Evolutionary conservation across 2,888 invertebrate species (phyloP).

Genomic region (Drosophila quasianomalipes): DNA sequence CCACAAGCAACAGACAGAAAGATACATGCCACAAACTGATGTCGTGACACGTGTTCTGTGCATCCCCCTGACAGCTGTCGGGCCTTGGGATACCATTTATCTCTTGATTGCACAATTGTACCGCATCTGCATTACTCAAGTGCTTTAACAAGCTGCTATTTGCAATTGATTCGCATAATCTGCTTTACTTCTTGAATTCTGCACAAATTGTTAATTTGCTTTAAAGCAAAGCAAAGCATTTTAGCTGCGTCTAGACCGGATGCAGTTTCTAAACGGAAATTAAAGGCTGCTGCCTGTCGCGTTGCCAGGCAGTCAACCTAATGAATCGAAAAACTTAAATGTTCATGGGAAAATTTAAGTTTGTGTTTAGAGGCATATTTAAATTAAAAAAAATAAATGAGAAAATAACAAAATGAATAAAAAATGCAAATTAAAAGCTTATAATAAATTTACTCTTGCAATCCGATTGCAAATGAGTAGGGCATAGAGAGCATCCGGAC

Average conservation of each 20-base stretch:
- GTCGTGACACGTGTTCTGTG: conserved; percentile 41
- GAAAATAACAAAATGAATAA: not conserved
- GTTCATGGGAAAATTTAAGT: not conserved
- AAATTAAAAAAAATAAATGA: not conserved
- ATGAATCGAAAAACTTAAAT: not conserved
- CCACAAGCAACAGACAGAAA: conserved; percentile 37
- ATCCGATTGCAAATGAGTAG: not conserved
- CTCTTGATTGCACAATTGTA: conserved; percentile 50
- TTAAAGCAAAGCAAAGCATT: conserved; percentile 29
- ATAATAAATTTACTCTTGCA: not conserved
- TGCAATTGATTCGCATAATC: conserved; percentile 1
- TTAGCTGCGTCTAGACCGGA: conserved; percentile 52
- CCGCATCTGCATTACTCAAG: conserved; percentile 31
- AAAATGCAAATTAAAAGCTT: not conserved
- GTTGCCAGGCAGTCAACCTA: not conserved
- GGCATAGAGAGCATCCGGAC: not conserved
- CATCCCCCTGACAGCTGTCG: conserved; percentile 23
- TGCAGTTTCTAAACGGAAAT: conserved; percentile 45
- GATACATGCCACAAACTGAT: conserved; percentile 9
- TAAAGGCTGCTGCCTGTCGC: conserved; percentile 30
- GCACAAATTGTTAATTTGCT: conserved; percentile 16
- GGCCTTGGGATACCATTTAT: conserved; percentile 37
- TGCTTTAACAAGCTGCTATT: not conserved
- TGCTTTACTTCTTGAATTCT: conserved; percentile 12
- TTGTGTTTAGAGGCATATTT: not conserved